These are phyloP conservation scores for Poecilus cupreus DNA, from an alignment of 2,888 invertebrate genomes.

Conservation along the genomic window DNA sequence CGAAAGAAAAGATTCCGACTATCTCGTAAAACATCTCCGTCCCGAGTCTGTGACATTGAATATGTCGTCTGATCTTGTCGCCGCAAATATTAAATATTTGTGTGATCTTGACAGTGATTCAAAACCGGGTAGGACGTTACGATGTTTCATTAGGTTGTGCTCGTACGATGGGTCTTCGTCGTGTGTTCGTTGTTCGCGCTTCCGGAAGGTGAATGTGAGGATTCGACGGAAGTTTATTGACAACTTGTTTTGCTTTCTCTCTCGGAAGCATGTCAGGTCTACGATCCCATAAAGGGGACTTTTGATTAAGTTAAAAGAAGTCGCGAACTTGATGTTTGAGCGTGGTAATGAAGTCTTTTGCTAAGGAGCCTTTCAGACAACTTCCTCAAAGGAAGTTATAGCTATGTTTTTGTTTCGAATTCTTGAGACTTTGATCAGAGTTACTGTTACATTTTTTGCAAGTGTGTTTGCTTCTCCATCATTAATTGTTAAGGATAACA, in stretches of 20 bases:
- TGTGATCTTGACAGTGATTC: constrained; percentile 35
- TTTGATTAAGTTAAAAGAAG: constrained; percentile 29
- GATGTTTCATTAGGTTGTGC: background rate
- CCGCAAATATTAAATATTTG: constrained; percentile 35
- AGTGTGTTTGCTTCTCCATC: too few relatives aligned
- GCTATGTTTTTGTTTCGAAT: constrained; percentile 2
- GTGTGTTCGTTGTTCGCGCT: background rate
- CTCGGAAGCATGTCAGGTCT: background rate
- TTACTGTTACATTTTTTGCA: too few relatives aligned
- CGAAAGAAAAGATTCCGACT: constrained; percentile 7
- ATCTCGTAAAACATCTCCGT: constrained; percentile 11
- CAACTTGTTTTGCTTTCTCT: constrained; percentile 21
- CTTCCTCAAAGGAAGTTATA: background rate
- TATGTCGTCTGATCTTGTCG: constrained; percentile 18
- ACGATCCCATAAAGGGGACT: constrained; percentile 7
- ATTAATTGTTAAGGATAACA: background rate
- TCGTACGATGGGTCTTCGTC: constrained; percentile 1
- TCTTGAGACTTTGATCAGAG: background rate
- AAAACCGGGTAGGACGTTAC: background rate
- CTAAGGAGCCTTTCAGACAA: background rate
- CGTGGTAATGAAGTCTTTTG: background rate
- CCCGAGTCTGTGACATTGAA: constrained; percentile 11
- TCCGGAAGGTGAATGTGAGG: constrained; percentile 6
- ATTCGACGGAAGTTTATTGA: constrained; percentile 10
- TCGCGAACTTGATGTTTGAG: constrained; percentile 5